Evolutionary conservation across 1,140 invertebrate genomes (phyloP), one percentile per base, ranked within the genome.

Genomic region (Scaptomyza graminum): DNA sequence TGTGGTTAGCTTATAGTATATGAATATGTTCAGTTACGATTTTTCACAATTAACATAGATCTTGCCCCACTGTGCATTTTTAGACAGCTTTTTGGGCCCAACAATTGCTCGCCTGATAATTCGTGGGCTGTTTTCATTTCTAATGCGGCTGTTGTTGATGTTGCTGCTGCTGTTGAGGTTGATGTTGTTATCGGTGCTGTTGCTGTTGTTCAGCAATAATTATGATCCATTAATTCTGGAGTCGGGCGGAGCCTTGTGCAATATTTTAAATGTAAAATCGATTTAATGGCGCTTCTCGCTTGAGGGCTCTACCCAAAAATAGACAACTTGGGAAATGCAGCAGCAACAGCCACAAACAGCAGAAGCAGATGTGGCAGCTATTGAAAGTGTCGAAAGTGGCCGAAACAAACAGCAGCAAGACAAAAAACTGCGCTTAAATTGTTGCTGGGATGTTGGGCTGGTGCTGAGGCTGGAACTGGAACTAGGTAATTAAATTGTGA

Each of bases 201-300:
- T 79, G 74, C 61, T 74, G 62, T 56, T 47, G 61, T 46, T 75
- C 76, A 59, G 65, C 72, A 74, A 85, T 85, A 85, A 85, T 85
- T 85, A 85, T 85, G 81, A 85, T 85, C 81, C 81, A 85, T 85
- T 85, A 85, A 85, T 85, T 85, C 81, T 85, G 81, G 76, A 56
- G 67, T 62, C 81, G 66, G 68, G 64, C 79, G 69, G 68, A 76
- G 81, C 63, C 81, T 85, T 85, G 81, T 85, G 81, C 81, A 85
- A 85, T 85, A 85, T 85, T 85, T 85, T 85, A 77, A 85, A 85
- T 85, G 81, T 85, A 77, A 85, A 85, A 85, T 85, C 82, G 77
- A 85, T 85, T 85, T 85, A 85, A 85, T 85, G 74, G 74, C 81
- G 74, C 77, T 85, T 85, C 77, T 77, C 66, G 82, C 81, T 77